Evolutionary conservation across 2,797 vertebrate species (phyloP).

Genomic region (Denticeps clupeoides): DNA sequence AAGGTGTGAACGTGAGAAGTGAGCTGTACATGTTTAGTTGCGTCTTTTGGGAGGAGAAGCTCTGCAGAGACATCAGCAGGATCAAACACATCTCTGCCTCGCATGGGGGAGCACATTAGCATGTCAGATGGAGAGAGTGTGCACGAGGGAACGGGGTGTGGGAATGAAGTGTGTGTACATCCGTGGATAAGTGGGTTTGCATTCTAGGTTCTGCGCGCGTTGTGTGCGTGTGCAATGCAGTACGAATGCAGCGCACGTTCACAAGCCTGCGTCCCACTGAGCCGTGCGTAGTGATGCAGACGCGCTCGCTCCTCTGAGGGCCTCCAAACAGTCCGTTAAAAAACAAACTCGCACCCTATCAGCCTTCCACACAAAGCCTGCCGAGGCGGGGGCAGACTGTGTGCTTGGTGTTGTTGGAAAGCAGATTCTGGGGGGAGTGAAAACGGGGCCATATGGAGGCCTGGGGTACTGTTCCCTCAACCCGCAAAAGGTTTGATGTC

Average conservation of each 20-base stretch:
- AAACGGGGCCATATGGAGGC: no score
- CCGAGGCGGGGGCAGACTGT: no score
- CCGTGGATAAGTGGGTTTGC: accelerated
- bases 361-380: slow-evolving; percentile 10
- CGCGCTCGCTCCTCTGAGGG: slow-evolving; percentile 12
- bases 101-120: slow-evolving; percentile 16
- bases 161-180: background rate
- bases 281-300: slow-evolving; percentile 16
- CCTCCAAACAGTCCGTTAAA: slow-evolving; percentile 18
- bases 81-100: slow-evolving; percentile 22
- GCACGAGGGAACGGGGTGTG: background rate
- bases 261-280: slow-evolving; percentile 14
- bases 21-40: slow-evolving; percentile 3
- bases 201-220: no score
- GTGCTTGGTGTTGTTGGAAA: no score
- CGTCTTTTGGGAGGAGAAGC: background rate
- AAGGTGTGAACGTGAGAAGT: background rate
- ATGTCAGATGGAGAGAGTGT: no score
- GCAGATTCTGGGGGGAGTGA: no score
- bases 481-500: no score
- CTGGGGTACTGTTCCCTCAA: no score
- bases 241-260: no score
- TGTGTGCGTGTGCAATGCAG: no score
- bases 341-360: slow-evolving; percentile 15
- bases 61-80: slow-evolving; percentile 4